Evolutionary conservation across 2,888 invertebrate genomes (phyloP), one percentile per base, ranked within the genome.

Genomic region (Byasa hedistus): DNA sequence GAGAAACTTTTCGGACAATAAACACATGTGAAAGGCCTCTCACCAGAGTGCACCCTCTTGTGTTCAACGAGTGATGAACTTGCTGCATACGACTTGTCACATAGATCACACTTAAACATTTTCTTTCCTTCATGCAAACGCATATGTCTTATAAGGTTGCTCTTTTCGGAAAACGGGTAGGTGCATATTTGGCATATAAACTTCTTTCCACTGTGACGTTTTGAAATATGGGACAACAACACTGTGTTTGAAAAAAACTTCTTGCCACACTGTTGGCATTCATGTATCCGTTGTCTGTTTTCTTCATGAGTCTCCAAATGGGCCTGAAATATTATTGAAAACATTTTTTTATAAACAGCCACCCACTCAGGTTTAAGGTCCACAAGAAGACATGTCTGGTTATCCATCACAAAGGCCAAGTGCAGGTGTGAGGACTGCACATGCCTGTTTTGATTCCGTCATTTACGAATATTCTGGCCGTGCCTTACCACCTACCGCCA

Each of bases 211-310:
- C 81, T 82, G 71, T 91, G 91, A 10, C 82, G 75, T 4, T 84
- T 75, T 0, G 83, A 76, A 0, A 84, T 78, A 69, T 91, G 91
- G 0, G 84, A 79, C 0, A 75, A 69, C 10, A 90, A 73, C 36
- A 81, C 82, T 15, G 81, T 80, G 55, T 86, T 86, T 0, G 86
- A 88, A 68, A 79, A 87, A 75, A 89, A 92, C 54, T 88, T 88
- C 70, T 88, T 88, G 1, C 85, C 86, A 65, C 92, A 92, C n/a
- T 88, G 86, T 64, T 87, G 83, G 70, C 92, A 92, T 12, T 86
- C 80, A 71, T 81, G 85, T 12, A 69, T 74, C 4, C 86, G 74
- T 64, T 88, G 85, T 69, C 91, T 78, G 73, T 87, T 83, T 54
- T 83, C 83, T 66, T 84, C 82, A 75, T 92, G 92, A 1, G 85